Evolutionary conservation across 2,888 invertebrate species (phyloP).

Genomic region (Sussaba pulchella): DNA sequence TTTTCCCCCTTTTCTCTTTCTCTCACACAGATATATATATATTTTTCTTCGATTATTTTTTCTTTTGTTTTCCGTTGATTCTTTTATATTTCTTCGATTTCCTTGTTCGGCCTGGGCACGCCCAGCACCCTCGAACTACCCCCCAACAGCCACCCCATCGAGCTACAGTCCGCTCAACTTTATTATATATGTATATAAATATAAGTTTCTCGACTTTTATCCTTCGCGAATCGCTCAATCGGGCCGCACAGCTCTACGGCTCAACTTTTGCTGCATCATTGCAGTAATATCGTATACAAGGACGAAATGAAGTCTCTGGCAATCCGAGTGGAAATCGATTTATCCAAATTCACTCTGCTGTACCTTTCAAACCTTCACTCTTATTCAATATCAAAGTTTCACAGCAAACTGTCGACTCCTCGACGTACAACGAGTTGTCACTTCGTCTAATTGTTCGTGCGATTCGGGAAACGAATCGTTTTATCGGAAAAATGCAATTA

Average conservation of each 20-base stretch:
- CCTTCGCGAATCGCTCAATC: slow-evolving; percentile 12
- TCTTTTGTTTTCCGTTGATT: slow-evolving; percentile 36
- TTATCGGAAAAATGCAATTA: slow-evolving; percentile 42
- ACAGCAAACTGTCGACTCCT: background rate
- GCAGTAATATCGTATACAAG: background rate
- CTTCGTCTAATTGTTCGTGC: background rate
- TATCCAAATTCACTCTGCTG: background rate
- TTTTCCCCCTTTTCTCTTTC: slow-evolving; percentile 46
- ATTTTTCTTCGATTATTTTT: slow-evolving; percentile 49
- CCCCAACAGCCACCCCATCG: background rate
- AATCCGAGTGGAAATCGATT: background rate
- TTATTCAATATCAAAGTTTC: background rate
- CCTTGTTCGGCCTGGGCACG: slow-evolving; percentile 35
- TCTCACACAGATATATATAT: background rate
- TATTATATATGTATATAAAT: background rate
- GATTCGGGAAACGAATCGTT: background rate
- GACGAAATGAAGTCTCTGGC: background rate
- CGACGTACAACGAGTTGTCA: background rate
- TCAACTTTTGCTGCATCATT: background rate
- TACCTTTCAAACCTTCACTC: background rate
- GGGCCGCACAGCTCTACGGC: background rate
- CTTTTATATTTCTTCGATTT: slow-evolving; percentile 52
- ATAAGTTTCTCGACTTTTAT: slow-evolving; percentile 20
- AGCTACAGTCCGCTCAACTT: background rate
- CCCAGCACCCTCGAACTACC: slow-evolving; percentile 31